phyloP scores from a whole-genome alignment of 2,888 invertebrate species.

The Pristionchus maxplancki region DNA sequence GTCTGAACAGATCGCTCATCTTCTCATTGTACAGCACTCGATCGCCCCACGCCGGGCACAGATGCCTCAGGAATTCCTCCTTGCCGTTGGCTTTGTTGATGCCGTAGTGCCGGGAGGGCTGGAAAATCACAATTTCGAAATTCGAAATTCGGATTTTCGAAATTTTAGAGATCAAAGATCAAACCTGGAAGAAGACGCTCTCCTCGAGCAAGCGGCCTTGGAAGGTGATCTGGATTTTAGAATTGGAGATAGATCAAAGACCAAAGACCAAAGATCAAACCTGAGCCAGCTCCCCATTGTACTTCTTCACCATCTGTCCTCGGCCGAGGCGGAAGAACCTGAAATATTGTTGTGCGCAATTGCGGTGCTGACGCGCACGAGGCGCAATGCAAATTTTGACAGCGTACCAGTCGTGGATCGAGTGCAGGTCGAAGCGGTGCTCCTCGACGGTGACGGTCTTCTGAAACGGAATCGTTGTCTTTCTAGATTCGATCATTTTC shows the following conservation, averaged over 20 bases:
- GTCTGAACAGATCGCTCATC: slow-evolving; percentile 68
- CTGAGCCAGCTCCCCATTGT: slow-evolving; percentile 67
- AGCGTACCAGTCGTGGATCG: slow-evolving; percentile 66
- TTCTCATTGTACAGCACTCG: slow-evolving; percentile 65
- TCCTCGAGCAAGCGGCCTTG: slow-evolving; percentile 65
- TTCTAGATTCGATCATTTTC: neutral
- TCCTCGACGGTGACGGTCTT: slow-evolving; percentile 66
- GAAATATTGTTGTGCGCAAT: too few species aligned
- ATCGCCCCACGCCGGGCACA: slow-evolving; percentile 69
- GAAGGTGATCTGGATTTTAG: slow-evolving; percentile 57
- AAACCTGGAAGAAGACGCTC: slow-evolving; percentile 66
- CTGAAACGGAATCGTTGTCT: neutral
- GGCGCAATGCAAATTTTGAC: neutral
- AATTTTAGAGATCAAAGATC: neutral
- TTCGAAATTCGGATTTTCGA: neutral
- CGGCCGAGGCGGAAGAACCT: slow-evolving; percentile 67
- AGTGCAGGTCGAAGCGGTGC: slow-evolving; percentile 67
- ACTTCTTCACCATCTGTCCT: slow-evolving; percentile 68
- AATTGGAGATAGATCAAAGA: neutral
- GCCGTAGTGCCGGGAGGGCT: slow-evolving; percentile 69
- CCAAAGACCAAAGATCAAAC: slow-evolving; percentile 37
- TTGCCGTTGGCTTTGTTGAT: slow-evolving; percentile 56
- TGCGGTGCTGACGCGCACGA: too few species aligned
- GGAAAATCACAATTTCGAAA: slow-evolving; percentile 15
- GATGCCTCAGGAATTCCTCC: slow-evolving; percentile 65